Base-by-base conservation (phyloP, 2,888 invertebrate genomes). In the Papilio elwesi region DNA sequence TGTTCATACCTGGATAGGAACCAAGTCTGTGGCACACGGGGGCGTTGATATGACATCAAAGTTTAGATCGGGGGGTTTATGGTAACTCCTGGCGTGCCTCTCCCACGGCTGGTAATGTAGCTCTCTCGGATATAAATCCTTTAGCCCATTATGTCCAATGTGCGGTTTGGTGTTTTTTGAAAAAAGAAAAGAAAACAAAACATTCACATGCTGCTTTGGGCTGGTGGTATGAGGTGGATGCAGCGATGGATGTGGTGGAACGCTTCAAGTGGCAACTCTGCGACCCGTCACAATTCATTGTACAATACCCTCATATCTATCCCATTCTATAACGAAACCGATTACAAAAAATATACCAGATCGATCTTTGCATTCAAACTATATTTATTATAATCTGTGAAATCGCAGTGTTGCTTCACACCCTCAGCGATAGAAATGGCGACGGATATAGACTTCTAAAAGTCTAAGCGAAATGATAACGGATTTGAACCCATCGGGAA, bases 41-140 rank as follows among this genome's bases (percentile, higher is more conserved):
- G 94, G 91, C 88, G 92, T 89, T 83, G 87, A 83, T 86, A 91
- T 87, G 85, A 91, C 92, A 80, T 93, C 92, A 91, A 94, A 94
- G 87, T 90, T 92, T 90, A 94, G 91, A 85, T 94, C 93, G 83
- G 93, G 94, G 87, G 93, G 93, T 89, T 93, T 94, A 90, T 91
- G 93, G 90, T 93, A 93, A 90, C 92, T 93, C 88, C 95, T 93
- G 83, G 95, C 94, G 87, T 95, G 95, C 89, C 95, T 90, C 92
- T 96, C 95, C 96, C 96, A 96, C 79, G 95, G 95, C 92, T 96
- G 96, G 93, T 95, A 96, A 94, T 96, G 87, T 76, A 82, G 91
- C 90, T 93, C 92, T 91, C 91, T 90, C 92, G 92, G 91, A 93
- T 92, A 93, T 90, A 92, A 90, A 92, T 92, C 92, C 93, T 91